A percentile compares a stretch with the other conserved stretches of the same genome.
Conservation (phyloP, 2,113 vertebrate species). For the Tyto alba region DNA sequence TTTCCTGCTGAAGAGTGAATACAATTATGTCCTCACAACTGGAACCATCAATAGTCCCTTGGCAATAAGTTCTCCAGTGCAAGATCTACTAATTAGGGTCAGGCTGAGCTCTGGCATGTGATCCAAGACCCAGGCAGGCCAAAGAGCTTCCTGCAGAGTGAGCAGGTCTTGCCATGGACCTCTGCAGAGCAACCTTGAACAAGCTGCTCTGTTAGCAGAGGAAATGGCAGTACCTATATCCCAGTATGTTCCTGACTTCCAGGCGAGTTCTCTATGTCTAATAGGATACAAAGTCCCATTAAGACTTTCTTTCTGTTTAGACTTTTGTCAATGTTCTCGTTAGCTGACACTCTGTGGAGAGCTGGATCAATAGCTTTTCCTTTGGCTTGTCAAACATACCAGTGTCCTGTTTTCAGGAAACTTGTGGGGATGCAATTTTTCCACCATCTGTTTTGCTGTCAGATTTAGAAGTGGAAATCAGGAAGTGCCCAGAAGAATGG, state of each 20-base stretch:
- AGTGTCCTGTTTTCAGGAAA: neutral
- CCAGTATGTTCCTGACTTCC: neutral
- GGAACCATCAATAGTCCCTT: neutral
- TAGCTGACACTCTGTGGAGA: neutral
- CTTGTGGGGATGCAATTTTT: neutral
- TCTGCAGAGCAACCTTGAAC: neutral
- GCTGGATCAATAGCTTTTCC: neutral
- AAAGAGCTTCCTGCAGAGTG: neutral
- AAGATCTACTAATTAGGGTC: neutral
- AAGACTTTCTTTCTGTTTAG: neutral
- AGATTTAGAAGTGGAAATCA: neutral
- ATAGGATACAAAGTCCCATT: neutral
- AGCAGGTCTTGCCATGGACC: neutral
- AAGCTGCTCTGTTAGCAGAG: neutral
- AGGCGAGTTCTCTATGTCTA: neutral
- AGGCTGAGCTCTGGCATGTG: neutral
- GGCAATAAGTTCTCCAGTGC: neutral
- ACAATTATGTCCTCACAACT: neutral
- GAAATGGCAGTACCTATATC: neutral
- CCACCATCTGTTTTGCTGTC: neutral
- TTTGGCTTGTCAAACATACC: neutral
- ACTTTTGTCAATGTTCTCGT: neutral
- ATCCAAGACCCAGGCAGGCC: neutral
- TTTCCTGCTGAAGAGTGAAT: neutral
- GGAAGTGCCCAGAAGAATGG: neutral